Percentiles rank a stretch among this genome's conserved stretches.
Evolutionary conservation across 2,113 vertebrate genomes (phyloP).

Genomic region (Calcarius ornatus): DNA sequence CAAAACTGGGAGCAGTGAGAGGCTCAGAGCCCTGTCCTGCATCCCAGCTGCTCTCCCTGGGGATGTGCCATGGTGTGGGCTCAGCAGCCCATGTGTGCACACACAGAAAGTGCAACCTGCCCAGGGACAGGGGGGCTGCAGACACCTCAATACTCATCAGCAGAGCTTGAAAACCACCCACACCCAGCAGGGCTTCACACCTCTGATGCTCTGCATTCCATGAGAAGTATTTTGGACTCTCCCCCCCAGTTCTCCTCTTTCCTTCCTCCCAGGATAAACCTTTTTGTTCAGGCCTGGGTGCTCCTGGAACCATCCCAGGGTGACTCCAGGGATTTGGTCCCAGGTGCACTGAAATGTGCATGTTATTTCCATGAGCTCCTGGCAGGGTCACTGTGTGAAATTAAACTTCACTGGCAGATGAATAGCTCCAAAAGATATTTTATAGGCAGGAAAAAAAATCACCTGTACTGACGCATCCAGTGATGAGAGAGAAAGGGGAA

Average conservation of each 20-base stretch:
- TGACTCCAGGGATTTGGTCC: neutral
- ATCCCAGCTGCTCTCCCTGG: neutral
- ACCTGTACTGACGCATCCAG: neutral
- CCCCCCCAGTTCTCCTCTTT: neutral
- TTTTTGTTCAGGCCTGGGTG: neutral
- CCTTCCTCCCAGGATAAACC: neutral
- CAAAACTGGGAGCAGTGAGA: neutral
- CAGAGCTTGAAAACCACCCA: neutral
- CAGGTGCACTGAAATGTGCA: neutral
- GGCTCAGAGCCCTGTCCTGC: neutral
- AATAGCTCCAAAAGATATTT: neutral
- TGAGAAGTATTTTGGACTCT: neutral
- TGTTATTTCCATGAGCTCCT: neutral
- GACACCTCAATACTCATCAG: accelerated
- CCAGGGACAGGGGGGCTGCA: neutral
- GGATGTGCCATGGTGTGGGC: neutral
- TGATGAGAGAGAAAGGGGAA: neutral
- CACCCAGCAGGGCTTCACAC: neutral
- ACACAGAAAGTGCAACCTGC: accelerated
- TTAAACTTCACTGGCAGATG: neutral
- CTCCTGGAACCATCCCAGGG: neutral
- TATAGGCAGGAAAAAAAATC: neutral
- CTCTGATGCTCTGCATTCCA: neutral
- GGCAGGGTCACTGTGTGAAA: neutral
- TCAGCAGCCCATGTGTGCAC: neutral